Conservation (phyloP, 2,888 invertebrate species). For the Baronia brevicornis region DNA sequence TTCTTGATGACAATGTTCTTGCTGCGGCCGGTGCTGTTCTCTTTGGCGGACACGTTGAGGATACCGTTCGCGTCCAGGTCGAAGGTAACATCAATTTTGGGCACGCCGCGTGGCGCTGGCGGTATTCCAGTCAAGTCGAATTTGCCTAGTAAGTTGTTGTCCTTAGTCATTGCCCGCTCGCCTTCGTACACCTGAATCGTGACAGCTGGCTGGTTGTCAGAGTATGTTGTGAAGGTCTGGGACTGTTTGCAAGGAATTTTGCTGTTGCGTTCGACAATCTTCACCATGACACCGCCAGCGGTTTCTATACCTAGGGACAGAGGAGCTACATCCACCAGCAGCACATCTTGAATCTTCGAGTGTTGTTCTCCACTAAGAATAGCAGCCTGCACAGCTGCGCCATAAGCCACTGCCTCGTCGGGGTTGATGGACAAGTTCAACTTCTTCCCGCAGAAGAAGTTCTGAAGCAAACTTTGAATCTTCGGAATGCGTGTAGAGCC, state of each 20-base stretch:
- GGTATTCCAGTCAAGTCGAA: constrained; percentile 82
- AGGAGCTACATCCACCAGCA: constrained; percentile 76
- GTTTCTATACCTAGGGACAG: constrained; percentile 86
- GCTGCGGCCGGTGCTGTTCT: constrained; percentile 78
- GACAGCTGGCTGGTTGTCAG: constrained; percentile 87
- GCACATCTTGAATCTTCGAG: constrained; percentile 81
- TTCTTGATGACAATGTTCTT: constrained; percentile 89
- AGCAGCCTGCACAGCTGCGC: constrained; percentile 84
- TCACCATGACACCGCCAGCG: constrained; percentile 86
- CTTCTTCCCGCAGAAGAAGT: constrained; percentile 84
- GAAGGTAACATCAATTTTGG: constrained; percentile 82
- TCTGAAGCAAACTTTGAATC: constrained; percentile 83
- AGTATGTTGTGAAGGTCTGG: constrained; percentile 85
- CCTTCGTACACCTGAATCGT: constrained; percentile 85
- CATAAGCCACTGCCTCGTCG: constrained; percentile 88
- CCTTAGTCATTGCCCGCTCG: constrained; percentile 87
- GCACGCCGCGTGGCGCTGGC: constrained; percentile 80
- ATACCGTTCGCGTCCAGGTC: constrained; percentile 87
- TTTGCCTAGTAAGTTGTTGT: constrained; percentile 80
- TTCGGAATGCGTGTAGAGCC: constrained; percentile 89
- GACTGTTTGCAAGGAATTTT: constrained; percentile 83
- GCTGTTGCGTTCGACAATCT: constrained; percentile 82
- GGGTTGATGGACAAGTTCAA: constrained; percentile 86
- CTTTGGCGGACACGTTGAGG: constrained; percentile 88
- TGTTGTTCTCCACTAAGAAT: constrained; percentile 84